These are phyloP conservation scores for Diplazon laetatorius DNA, from an alignment of 2,888 invertebrate genomes.

Conservation along the genomic window DNA sequence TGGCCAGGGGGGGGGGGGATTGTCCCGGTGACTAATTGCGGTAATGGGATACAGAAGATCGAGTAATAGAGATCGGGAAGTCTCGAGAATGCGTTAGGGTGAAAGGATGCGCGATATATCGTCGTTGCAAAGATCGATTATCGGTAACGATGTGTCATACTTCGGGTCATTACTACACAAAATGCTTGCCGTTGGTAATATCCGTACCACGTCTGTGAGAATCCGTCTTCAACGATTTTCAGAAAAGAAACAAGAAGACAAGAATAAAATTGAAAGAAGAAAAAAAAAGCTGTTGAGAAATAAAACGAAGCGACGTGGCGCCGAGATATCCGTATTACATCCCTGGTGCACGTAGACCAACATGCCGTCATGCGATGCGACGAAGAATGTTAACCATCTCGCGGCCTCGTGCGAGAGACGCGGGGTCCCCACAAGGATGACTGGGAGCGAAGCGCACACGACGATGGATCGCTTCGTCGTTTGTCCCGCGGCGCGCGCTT, in stretches of 20 bases:
- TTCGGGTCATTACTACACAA: no score
- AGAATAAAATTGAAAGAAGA: slow-evolving; percentile 1
- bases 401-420: slow-evolving; percentile 37
- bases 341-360: slow-evolving; percentile 51
- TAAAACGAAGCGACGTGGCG: slow-evolving; percentile 27
- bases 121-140: no score
- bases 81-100: slow-evolving; percentile 27
- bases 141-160: slow-evolving; percentile 9
- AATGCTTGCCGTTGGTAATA: no score
- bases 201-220: no score
- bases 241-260: neutral
- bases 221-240: neutral
- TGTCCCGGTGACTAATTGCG: slow-evolving; percentile 51
- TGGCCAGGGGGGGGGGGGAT: neutral
- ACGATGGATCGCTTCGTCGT: slow-evolving; percentile 1
- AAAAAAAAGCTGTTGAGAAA: no score
- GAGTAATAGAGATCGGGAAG: slow-evolving; percentile 39
- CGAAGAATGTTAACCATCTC: slow-evolving; percentile 40
- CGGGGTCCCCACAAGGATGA: no score
- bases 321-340: slow-evolving; percentile 45
- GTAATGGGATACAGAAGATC: slow-evolving; percentile 46
- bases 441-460: no score
- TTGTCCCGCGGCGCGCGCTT: no score
- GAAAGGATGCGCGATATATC: slow-evolving; percentile 29
- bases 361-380: slow-evolving; percentile 31